Evolutionary conservation across 1,140 invertebrate genomes (phyloP), one percentile per base, ranked within the genome.

Genomic region (Zaprionus lachaisei): DNA sequence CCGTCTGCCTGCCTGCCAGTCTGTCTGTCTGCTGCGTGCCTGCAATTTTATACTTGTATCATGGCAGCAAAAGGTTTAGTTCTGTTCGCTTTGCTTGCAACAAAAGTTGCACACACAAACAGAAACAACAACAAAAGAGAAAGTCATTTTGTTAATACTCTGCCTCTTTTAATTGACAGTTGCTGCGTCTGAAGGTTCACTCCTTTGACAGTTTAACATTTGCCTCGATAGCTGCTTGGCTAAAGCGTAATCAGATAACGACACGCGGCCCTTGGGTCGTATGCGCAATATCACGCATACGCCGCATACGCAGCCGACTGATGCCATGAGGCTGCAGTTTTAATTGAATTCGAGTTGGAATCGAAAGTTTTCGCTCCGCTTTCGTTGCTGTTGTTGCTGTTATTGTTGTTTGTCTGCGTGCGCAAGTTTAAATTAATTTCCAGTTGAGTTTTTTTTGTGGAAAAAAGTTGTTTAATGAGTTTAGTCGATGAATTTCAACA

Each of bases 281-380:
- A 89, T 87, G 38, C 84, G 84, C 65, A 86, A 87, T 83, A 86
- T 86, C 80, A 87, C 79, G 83, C 78, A 86, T 86, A 86, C 83
- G 80, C 79, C 49, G 49, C 49, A 54, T 55, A 74, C 58, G 54
- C 55, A 47, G n/a, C 11, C 47, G 17, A 62, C 24, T 63, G 41
- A 66, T 38, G 60, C 47, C 67, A 77, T 86, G 83, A 83, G 83
- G 70, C 73, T 70, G 80, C 84, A 80, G 34, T 83, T 86, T 78
- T 77, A 86, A 87, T 86, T 86, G 77, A 87, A 89, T 86, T 80
- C 38, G 41, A 80, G 67, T 67, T 51, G 47, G 83, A 85, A 86
- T 87, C 77, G 65, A 83, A 83, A 87, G 70, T 86, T 86, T 79
- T 51, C 17, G 44, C 26, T 49, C 24, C 26, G 12, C 34, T 24